phyloP scores from a whole-genome alignment of 2,797 vertebrate species.

The Borostomias antarcticus region DNA sequence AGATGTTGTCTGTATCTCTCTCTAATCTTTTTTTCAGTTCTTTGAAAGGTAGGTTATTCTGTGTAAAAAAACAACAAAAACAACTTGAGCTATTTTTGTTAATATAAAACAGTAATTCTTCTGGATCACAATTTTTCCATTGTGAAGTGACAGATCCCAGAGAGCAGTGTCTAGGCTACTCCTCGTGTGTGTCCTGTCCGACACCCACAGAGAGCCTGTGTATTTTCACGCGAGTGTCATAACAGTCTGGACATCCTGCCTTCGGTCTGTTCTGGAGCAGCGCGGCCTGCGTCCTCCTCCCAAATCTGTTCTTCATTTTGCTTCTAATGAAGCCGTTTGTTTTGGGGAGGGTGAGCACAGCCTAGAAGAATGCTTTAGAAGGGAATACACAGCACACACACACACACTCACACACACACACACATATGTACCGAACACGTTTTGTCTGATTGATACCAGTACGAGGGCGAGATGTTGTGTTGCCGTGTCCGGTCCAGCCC shows the following conservation, averaged over 20 bases:
- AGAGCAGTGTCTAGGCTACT: neutral
- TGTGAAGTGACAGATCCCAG: neutral
- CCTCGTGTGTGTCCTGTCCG: constrained; percentile 34
- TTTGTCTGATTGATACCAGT: neutral
- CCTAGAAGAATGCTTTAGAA: constrained; percentile 64
- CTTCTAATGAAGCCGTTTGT: constrained; percentile 69
- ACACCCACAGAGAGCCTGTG: constrained; percentile 49
- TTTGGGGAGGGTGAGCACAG: constrained; percentile 64
- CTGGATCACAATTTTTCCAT: constrained; percentile 5
- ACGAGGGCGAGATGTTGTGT: neutral
- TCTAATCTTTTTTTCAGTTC: no score
- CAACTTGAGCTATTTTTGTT: neutral
- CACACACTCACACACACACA: constrained; percentile 22
- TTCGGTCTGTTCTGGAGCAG: constrained; percentile 49
- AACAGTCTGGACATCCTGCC: no score
- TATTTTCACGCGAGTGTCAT: constrained; percentile 65
- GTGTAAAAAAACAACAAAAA: no score
- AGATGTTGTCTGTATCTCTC: no score
- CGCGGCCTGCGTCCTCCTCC: constrained; percentile 35
- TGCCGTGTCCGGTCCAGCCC: constrained; percentile 23
- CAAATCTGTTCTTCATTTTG: constrained; percentile 75
- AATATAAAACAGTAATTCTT: neutral
- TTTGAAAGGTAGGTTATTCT: no score
- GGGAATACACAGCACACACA: constrained; percentile 38
- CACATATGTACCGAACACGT: constrained; percentile 15